Percentiles rank a stretch among this genome's conserved stretches.
Evolutionary conservation across 2,888 invertebrate species (phyloP).

Genomic region (Lissonota sp.): DNA sequence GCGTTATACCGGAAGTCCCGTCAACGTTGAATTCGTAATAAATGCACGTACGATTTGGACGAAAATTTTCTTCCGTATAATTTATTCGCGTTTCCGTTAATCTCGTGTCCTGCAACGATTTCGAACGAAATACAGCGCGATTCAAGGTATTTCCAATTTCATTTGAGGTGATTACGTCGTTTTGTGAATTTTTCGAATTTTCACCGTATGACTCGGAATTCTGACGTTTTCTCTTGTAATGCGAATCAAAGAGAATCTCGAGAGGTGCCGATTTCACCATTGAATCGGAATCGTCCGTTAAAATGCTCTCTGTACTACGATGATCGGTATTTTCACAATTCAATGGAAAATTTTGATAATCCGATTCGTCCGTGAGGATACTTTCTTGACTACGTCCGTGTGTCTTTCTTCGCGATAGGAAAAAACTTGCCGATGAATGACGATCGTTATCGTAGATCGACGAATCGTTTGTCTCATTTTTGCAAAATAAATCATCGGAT

Average conservation of each 20-base stretch:
- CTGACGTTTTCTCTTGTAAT: constrained; percentile 82
- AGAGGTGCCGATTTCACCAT: constrained; percentile 91
- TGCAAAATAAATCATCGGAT: constrained; percentile 80
- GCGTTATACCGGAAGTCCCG: constrained; percentile 62
- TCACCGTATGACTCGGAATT: constrained; percentile 83
- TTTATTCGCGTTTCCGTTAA: constrained; percentile 69
- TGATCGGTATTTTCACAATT: constrained; percentile 86
- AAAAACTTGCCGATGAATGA: constrained; percentile 91
- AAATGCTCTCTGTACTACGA: constrained; percentile 91
- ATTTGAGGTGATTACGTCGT: constrained; percentile 39
- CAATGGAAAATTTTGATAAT: constrained; percentile 85
- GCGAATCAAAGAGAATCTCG: constrained; percentile 88
- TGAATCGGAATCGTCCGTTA: constrained; percentile 91
- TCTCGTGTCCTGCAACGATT: constrained; percentile 83
- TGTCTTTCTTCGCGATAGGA: constrained; percentile 88
- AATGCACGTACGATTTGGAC: constrained; percentile 70
- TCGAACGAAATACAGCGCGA: constrained; percentile 81
- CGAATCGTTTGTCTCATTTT: constrained; percentile 74
- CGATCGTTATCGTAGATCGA: constrained; percentile 79
- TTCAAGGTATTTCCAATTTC: constrained; percentile 37
- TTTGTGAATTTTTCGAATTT: constrained; percentile 79
- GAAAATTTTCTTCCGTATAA: constrained; percentile 70
- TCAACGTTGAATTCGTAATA: constrained; percentile 78
- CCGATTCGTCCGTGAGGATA: constrained; percentile 90
- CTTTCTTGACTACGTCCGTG: constrained; percentile 91